phyloP scores from a whole-genome alignment of 2,113 vertebrate genomes.

The Chionomys nivalis region DNA sequence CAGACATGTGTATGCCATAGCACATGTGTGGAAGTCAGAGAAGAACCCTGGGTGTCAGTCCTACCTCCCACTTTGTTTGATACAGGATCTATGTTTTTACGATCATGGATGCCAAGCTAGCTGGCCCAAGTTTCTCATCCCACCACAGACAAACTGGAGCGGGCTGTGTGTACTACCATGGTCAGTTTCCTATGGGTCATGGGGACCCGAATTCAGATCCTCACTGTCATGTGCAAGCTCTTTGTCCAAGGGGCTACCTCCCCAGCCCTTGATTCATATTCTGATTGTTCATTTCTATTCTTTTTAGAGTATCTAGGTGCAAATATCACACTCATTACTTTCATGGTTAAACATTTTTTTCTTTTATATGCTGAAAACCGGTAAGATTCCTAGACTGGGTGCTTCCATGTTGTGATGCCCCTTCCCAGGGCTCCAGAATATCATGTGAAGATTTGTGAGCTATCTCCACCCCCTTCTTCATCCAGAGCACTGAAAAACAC shows the following conservation, averaged over 20 bases:
- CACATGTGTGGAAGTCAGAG: neutral
- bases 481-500: constrained; percentile 64
- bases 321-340: neutral
- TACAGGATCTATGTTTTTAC: too few relatives aligned
- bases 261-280: rapidly evolving
- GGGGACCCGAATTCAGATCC: neutral
- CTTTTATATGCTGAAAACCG: neutral
- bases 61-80: neutral
- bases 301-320: neutral
- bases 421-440: neutral
- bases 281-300: neutral
- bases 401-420: neutral
- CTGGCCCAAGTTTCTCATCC: neutral
- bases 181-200: neutral
- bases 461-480: neutral
- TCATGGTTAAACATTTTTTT: neutral
- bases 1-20: too few relatives aligned
- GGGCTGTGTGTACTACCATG: rapidly evolving
- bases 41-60: neutral
- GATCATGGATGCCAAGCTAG: neutral
- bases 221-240: too few relatives aligned
- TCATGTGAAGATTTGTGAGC: neutral
- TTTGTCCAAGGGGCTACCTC: too few relatives aligned
- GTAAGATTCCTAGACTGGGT: neutral
- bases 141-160: neutral